Base-by-base conservation (phyloP, 2,113 vertebrate genomes). In the Atractosteus spatula region DNA sequence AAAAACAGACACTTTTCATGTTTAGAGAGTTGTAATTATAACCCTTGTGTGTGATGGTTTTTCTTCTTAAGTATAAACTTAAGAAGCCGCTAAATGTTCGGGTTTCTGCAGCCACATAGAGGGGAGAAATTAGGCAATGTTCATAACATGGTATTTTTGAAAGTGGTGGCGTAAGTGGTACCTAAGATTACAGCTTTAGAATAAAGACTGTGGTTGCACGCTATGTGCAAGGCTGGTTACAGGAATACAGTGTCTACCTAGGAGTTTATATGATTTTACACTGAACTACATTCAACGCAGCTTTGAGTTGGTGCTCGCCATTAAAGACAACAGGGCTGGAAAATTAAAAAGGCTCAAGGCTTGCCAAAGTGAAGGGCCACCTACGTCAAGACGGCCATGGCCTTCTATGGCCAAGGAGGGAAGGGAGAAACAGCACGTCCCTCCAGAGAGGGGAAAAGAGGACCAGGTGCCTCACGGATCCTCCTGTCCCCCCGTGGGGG, bases 21-120 rank as follows among this genome's bases (percentile, higher is more conserved):
- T 91, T 87, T 51, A 78, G 80, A 87, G 85, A 88, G 83, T 87
- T 87, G 88, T 87, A 90, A 91, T 91, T 88, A 86, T 84, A 90
- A 83, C 81, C 89, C 85, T 86, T 69, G 77, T 82, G 77, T 82
- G 86, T 88, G 86, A 87, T 90, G 90, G 91, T 90, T 91, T 88
- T 88, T 89, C 91, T 90, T 92, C 90, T 81, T 79, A 51, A 89
- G 88, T 82, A 90, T 89, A 91, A 91, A 90, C 91, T 91, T 78
- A 87, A 88, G 82, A 91, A 91, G 87, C 89, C 89, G 87, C 88
- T 89, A 90, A 90, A 91, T 88, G 85, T 80, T 43, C 78, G 82
- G 83, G 81, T 51, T 83, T 76, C 81, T 80, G 79, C 81, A 85
- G 87, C 86, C 89, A 88, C 85, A 85, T 54, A 70, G 71, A 66